Evolutionary conservation across 2,888 invertebrate genomes (phyloP), one percentile per base, ranked within the genome.

Genomic region (Orchesella flavescens): DNA sequence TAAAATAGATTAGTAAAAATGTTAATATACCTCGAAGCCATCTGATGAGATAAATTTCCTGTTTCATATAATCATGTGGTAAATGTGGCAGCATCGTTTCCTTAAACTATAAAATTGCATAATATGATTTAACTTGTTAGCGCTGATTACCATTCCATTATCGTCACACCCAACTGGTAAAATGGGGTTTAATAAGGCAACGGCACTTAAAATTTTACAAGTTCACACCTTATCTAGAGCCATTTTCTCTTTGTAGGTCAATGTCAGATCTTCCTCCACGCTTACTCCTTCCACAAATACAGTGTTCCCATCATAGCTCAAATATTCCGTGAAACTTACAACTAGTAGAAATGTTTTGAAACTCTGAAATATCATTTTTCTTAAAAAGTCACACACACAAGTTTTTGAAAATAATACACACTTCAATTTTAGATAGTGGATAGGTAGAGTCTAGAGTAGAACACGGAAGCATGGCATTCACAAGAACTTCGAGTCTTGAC

Each of bases 211-310:
- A 10, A 10, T 19, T 21, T n/a, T 21, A 12, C 15, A 15, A 57
- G 19, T 73, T 1, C 53, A 43, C 59, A 74, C 80, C 80, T 80
- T 80, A 21, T 80, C 80, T 19, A 80, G 23, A 23, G 80, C 80
- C n/a, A 34, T 10, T 53, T 80, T 73, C 66, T 80, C 66, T 10
- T 59, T 73, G 9, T 46, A 55, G 0, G 80, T 74, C 15, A 80
- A 21, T 5, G 80, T 57, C 21, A 80, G 44, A 19, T 80, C 80
- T 19, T 80, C 74, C 34, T 80, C 80, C 1, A 72, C 80, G n/a
- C 79, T 79, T 0, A 79, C 65, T 4, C 71, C 71, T 12, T 49
- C 17, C 49, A 53, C 74, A 23, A 17, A 13, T 49, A 3, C 49
- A 49, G 49, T 4, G 2, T 34, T 34, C 7, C 34, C 34, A 34